Percentiles rank a stretch among this genome's conserved stretches.
These are phyloP conservation scores for Prionailurus bengalensis DNA, from an alignment of 2,113 vertebrate genomes.

Conservation along the genomic window DNA sequence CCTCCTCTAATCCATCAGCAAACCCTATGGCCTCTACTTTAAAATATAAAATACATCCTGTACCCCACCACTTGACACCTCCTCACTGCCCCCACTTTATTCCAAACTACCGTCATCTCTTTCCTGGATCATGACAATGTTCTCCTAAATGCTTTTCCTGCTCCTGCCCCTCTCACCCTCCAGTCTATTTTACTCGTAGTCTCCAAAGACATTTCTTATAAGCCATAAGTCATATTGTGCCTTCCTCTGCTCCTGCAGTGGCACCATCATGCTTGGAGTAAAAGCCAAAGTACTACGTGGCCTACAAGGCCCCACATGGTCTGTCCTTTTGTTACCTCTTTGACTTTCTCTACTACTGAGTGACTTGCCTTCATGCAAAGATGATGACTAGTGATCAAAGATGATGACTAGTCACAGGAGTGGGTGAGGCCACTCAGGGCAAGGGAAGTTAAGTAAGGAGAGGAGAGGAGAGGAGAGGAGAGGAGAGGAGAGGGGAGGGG, in stretches of 20 bases:
- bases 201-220: not conserved
- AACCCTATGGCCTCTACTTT: constrained; percentile 27
- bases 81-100: not conserved
- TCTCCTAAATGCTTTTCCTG: constrained; percentile 21
- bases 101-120: not conserved
- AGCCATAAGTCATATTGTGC: not conserved
- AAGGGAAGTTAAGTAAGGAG: not conserved
- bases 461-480: not conserved
- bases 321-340: not conserved
- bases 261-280: not conserved
- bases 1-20: not conserved
- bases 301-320: not conserved
- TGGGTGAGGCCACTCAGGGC: not conserved
- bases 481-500: not conserved
- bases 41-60: constrained; percentile 27
- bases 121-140: not conserved
- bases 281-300: not conserved
- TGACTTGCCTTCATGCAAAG: not conserved
- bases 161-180: not conserved
- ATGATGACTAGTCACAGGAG: not conserved
- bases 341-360: not conserved
- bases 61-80: not conserved
- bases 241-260: not conserved
- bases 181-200: constrained; percentile 13
- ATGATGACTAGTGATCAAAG: not conserved